These are phyloP conservation scores for Parasteatoda tepidariorum DNA, from an alignment of 1,140 invertebrate species.

Conservation along the genomic window DNA sequence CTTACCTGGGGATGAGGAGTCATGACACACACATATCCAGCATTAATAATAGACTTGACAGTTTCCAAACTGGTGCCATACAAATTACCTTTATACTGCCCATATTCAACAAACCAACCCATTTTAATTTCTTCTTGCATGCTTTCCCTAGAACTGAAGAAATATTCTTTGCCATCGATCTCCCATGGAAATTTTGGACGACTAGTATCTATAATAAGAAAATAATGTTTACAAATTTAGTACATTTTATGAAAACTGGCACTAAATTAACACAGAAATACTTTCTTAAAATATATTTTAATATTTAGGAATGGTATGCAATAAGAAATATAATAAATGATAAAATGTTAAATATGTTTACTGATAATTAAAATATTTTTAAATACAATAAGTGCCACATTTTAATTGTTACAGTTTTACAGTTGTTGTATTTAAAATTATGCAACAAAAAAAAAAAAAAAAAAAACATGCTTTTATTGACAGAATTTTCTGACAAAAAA, in stretches of 20 bases:
- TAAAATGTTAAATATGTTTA: not conserved
- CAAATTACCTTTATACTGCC: constrained; percentile 96
- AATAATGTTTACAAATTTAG: too few species aligned
- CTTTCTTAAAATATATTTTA: too few species aligned
- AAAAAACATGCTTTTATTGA: too few species aligned
- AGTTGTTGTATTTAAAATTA: too few species aligned
- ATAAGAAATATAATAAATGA: too few species aligned
- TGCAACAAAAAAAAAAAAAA: too few species aligned
- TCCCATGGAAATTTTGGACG: constrained; percentile 85
- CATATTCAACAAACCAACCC: constrained; percentile 95
- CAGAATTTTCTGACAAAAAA: too few species aligned
- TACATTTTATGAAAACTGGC: too few species aligned
- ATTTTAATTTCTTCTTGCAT: constrained; percentile 91
- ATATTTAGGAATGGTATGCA: not conserved
- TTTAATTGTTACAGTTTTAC: too few species aligned
- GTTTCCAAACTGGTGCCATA: constrained; percentile 95
- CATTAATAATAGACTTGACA: constrained; percentile 86
- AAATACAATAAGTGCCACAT: too few species aligned
- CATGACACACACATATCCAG: constrained; percentile 90
- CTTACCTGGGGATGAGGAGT: constrained; percentile 89
- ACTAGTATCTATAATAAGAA: constrained; percentile 82
- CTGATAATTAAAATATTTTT: too few species aligned
- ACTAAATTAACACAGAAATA: too few species aligned
- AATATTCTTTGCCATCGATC: constrained; percentile 93
- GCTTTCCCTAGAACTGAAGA: constrained; percentile 87